Evolutionary conservation across 2,113 vertebrate genomes (phyloP), one percentile per base, ranked within the genome.

Genomic region (Brachyistius frenatus): DNA sequence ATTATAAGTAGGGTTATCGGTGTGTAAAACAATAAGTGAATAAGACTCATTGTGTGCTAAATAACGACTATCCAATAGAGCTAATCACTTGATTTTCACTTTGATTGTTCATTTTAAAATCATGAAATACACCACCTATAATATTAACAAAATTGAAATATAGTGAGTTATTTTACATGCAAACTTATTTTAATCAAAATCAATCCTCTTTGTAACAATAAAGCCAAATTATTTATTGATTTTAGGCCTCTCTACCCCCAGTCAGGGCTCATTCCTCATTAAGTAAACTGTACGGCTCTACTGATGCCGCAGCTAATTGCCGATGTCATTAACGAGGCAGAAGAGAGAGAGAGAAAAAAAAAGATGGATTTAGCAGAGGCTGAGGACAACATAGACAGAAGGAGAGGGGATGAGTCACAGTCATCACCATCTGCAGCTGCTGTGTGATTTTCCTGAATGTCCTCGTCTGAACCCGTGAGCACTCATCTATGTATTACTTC

Each of bases 381-480:
- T 46, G 36, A 32, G 76, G n/a, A 57, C 32, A 50, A 72, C 35
- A 70, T 35, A 67, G 68, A 76, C 35, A 52, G 58, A 67, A 60
- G 31, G 70, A 76, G 46, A 66, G 63, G 39, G 49, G 65, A 66
- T 76, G 73, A 81, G 65, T 81, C 67, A 83, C 39, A 37, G 49
- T 79, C 84, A 64, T 73, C 68, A 32, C 49, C 64, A 68, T 80
- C 63, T 78, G 80, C 82, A 88, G 84, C 83, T 77, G 87, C 58
- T 83, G 49, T 55, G 64, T 53, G 46, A 86, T 80, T 87, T 70
- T 77, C 55, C 70, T 67, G 15, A 39, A 49, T 23, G 72, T 87
- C 76, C 77, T 70, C 11, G 3, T 76, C 32, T 83, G 61, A 87
- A 88, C 84, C 61, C 49, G 56, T 7, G 37, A 78, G 65, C 77